phyloP scores from a whole-genome alignment of 2,113 vertebrate genomes.

The Gallinago undulata region DNA sequence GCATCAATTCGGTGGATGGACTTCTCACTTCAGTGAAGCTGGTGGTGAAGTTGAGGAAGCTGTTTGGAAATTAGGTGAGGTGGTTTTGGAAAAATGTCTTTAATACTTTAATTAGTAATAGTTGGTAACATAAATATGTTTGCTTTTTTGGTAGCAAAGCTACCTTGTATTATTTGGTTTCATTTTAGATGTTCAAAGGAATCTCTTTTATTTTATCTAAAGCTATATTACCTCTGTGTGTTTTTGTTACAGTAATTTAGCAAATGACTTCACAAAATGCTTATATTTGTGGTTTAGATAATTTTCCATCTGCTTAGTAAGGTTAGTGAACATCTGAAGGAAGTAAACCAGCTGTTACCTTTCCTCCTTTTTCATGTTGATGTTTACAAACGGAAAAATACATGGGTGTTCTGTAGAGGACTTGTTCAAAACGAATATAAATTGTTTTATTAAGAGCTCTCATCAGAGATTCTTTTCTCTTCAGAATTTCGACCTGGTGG shows the following conservation, averaged over 20 bases:
- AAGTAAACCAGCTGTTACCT: not conserved
- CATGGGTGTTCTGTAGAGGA: not conserved
- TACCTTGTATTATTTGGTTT: not conserved
- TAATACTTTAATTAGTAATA: not conserved
- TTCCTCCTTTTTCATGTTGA: not conserved
- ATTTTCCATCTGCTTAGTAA: not conserved
- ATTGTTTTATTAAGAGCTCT: not conserved
- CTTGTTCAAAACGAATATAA: not conserved
- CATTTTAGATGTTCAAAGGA: not conserved
- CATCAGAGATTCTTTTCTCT: not conserved
- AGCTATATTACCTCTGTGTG: not conserved
- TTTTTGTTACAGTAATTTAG: not conserved
- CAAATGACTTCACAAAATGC: not conserved
- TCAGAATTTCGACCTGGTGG: not conserved
- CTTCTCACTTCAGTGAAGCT: not conserved
- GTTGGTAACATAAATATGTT: not conserved
- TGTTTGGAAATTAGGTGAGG: not conserved
- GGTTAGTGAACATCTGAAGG: not conserved
- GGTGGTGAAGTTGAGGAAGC: not conserved
- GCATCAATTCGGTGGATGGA: not conserved
- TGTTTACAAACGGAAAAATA: not conserved
- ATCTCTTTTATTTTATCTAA: not conserved
- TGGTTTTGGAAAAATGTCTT: not conserved
- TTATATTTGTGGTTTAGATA: not conserved
- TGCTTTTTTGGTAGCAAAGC: not conserved